A percentile compares a stretch with the other conserved stretches of the same genome.
phyloP scores from a whole-genome alignment of 53 echinoderm and acorn worm species.

The Pentamera pediparva region DNA sequence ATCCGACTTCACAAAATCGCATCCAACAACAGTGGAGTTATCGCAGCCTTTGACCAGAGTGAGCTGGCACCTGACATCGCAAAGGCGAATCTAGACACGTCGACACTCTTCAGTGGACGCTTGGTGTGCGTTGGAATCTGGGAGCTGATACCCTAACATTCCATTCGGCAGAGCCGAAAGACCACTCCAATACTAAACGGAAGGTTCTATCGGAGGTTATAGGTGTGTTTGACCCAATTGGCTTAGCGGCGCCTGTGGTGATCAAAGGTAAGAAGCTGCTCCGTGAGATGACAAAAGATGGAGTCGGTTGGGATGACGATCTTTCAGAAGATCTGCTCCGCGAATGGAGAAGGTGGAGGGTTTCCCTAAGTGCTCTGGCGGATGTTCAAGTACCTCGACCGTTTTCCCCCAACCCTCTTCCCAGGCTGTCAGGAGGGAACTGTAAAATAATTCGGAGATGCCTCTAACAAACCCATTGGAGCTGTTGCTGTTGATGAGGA shows the following conservation, averaged over 20 bases:
- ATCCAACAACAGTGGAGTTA: constrained; percentile 40
- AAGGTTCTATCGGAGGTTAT: constrained; percentile 46
- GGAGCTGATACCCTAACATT: constrained; percentile 31
- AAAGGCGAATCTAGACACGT: constrained; percentile 46
- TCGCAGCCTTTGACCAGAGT: constrained; percentile 47
- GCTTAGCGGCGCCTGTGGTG: constrained; percentile 50
- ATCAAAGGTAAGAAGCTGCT: constrained; percentile 51
- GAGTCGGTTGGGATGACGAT: constrained; percentile 47
- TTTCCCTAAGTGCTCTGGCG: constrained; percentile 30
- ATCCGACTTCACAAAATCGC: constrained; percentile 50
- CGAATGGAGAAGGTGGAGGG: constrained; percentile 49
- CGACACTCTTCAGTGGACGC: constrained; percentile 32
- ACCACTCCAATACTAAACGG: constrained; percentile 20
- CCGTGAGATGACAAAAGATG: constrained; percentile 30
- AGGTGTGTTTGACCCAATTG: constrained; percentile 55
- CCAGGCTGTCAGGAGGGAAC: constrained; percentile 19
- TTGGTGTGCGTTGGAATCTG: constrained; percentile 47
- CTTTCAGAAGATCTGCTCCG: constrained; percentile 37
- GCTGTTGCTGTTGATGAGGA: constrained; percentile 16
- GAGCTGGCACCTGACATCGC: constrained; percentile 46
- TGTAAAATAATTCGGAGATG: constrained; percentile 37
- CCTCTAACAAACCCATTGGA: constrained; percentile 40
- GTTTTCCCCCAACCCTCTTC: constrained; percentile 22
- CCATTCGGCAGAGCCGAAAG: constrained; percentile 13
- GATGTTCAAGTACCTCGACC: constrained; percentile 43